phyloP scores from a whole-genome alignment of 2,888 invertebrate genomes.

The Melanostoma mellinum region DNA sequence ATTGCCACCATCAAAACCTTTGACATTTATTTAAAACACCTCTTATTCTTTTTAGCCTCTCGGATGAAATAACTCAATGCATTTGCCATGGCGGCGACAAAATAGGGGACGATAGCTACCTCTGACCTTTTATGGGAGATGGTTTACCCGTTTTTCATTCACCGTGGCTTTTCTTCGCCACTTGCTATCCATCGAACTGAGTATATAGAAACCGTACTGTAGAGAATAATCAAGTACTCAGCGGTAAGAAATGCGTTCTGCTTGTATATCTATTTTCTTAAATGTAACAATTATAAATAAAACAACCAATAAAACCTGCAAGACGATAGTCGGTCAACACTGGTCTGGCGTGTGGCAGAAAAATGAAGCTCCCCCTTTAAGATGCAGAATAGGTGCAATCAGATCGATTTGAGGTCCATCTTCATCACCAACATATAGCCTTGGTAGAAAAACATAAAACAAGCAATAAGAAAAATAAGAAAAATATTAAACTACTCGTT shows the following conservation, averaged over 20 bases:
- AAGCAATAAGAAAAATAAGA: slow-evolving; percentile 2
- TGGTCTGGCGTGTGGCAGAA: too few species aligned
- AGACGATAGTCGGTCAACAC: too few species aligned
- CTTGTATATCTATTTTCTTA: too few species aligned
- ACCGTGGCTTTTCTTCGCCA: neutral
- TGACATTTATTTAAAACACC: slow-evolving; percentile 1
- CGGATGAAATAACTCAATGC: slow-evolving; percentile 17
- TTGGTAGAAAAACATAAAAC: neutral
- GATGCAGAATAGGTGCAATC: slow-evolving; percentile 34
- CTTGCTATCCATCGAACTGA: neutral
- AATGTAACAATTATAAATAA: too few species aligned
- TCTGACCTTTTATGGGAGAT: slow-evolving; percentile 31
- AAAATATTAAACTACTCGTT: slow-evolving; percentile 41
- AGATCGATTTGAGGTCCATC: neutral
- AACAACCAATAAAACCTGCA: too few species aligned
- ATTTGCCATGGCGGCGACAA: neutral
- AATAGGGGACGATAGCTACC: neutral
- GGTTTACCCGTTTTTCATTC: slow-evolving; percentile 3
- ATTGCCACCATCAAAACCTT: neutral
- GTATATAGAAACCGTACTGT: too few species aligned
- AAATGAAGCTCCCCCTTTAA: neutral
- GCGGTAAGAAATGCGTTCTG: too few species aligned
- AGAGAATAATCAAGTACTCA: too few species aligned
- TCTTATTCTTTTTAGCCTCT: neutral
- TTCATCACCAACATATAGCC: slow-evolving; percentile 7